Percentiles rank a stretch among this genome's conserved stretches.
Conservation (phyloP, 2,113 vertebrate species). For the Odocoileus hemionus region DNA sequence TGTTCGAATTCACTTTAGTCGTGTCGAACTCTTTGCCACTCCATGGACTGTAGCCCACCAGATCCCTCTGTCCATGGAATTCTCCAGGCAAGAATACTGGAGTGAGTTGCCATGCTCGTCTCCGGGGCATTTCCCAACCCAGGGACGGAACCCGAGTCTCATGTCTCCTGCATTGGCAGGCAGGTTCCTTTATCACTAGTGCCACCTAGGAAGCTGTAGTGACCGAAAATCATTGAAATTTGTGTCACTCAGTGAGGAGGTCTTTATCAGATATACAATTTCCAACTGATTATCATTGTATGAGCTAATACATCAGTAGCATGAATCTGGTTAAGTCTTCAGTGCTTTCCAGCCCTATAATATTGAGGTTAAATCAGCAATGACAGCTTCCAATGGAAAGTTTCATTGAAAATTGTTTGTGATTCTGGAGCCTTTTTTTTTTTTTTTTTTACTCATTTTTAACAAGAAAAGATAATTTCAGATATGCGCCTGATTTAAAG, state of each 20-base stretch:
- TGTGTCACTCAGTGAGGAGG: background rate
- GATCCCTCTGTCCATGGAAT: background rate
- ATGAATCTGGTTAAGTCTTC: background rate
- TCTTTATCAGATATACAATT: background rate
- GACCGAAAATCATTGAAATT: background rate
- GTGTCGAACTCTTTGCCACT: background rate
- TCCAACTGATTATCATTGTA: background rate
- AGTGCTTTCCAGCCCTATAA: background rate
- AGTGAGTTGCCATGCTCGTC: background rate
- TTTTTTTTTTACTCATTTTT: background rate
- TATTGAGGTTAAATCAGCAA: background rate
- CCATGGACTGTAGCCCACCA: background rate
- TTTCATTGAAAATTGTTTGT: background rate
- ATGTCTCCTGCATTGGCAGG: background rate
- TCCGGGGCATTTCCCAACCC: background rate
- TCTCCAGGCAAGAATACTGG: background rate
- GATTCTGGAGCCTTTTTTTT: background rate
- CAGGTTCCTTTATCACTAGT: background rate
- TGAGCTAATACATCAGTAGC: background rate
- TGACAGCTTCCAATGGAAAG: background rate
- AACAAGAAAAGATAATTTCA: background rate
- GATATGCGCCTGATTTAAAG: background rate
- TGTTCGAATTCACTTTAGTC: background rate
- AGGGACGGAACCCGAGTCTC: background rate
- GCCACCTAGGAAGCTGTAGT: background rate